A percentile compares a stretch with the other conserved stretches of the same genome.
Evolutionary conservation across 2,888 invertebrate species (phyloP).

Genomic region (Empis livida): DNA sequence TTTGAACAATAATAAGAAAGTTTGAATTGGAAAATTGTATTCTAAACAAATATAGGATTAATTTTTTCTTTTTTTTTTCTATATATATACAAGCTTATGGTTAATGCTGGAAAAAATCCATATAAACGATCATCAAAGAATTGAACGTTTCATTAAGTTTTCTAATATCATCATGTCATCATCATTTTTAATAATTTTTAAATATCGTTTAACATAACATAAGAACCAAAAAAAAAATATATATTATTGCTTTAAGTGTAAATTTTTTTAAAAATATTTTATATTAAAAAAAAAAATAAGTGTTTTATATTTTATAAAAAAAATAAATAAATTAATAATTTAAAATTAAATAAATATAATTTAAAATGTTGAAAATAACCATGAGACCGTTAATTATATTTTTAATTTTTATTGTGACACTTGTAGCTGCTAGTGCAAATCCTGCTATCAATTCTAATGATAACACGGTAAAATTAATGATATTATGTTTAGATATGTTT

Average conservation of each 20-base stretch:
- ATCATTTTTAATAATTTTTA: conserved; percentile 9
- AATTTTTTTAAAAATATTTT: background rate
- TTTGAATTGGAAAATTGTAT: too few relatives aligned
- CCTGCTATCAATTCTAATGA: conserved; percentile 26
- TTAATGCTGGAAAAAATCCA: conserved; percentile 17
- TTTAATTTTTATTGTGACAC: conserved; percentile 16
- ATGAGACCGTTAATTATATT: conserved; percentile 22
- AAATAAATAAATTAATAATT: background rate
- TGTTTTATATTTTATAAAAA: background rate
- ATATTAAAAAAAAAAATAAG: background rate
- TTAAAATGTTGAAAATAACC: conserved; percentile 1
- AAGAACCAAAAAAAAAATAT: background rate
- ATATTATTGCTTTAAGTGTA: too few relatives aligned
- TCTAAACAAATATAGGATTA: too few relatives aligned
- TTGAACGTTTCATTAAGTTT: conserved; percentile 34
- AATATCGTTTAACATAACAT: background rate
- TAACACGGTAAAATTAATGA: conserved; percentile 10
- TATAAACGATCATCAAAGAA: conserved; percentile 32
- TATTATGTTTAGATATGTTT: too few relatives aligned
- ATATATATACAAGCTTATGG: background rate
- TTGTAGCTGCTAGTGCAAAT: conserved; percentile 19
- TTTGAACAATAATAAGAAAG: too few relatives aligned
- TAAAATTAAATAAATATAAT: conserved; percentile 3
- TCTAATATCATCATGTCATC: conserved; percentile 31
- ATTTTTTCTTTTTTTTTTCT: too few relatives aligned